Percentiles rank a stretch among this genome's conserved stretches.
phyloP scores from a whole-genome alignment of 2,888 invertebrate species.

The Spisula subtruncata region DNA sequence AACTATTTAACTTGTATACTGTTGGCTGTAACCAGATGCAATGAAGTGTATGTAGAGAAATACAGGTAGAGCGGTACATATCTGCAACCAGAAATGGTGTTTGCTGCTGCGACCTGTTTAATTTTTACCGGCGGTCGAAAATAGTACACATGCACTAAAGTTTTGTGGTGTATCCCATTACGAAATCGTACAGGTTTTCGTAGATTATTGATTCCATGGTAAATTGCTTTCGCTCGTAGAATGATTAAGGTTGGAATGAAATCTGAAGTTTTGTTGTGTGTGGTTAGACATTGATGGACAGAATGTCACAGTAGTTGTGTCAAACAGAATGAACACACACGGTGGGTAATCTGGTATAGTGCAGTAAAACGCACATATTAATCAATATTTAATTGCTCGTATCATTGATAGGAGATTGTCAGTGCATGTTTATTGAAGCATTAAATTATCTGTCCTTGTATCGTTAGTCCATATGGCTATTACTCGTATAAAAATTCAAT shows the following conservation, averaged over 20 bases:
- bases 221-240: background rate
- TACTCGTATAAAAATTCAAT: no score
- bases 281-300: background rate
- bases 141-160: background rate
- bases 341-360: background rate
- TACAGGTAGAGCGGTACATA: no score
- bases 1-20: no score
- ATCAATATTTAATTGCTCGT: constrained; percentile 18
- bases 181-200: background rate
- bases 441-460: background rate
- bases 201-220: background rate
- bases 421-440: background rate
- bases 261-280: background rate
- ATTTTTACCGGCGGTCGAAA: no score
- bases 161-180: background rate
- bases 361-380: background rate
- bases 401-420: background rate
- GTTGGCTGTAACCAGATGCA: no score
- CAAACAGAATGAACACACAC: background rate
- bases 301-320: background rate
- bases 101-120: no score
- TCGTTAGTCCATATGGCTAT: no score
- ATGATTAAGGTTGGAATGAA: background rate
- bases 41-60: no score
- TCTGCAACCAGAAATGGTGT: no score